These are phyloP conservation scores for Gorsachius magnificus DNA, from an alignment of 2,797 vertebrate species.

Conservation along the genomic window DNA sequence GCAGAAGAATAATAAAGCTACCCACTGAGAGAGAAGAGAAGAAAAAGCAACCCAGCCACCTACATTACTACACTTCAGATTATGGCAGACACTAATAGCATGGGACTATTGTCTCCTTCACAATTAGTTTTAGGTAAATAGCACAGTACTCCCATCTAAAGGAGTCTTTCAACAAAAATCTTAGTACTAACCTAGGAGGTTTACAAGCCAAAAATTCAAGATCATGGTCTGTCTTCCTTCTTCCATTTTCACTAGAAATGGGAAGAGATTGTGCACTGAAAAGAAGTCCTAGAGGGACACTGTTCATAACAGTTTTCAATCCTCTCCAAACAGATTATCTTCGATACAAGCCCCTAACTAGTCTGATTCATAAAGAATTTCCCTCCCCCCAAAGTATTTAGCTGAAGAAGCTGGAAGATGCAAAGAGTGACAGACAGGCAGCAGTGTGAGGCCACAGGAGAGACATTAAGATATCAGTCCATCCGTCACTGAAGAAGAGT, in stretches of 20 bases:
- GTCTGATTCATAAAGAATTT: conserved; percentile 70
- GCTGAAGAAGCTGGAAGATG: conserved; percentile 82
- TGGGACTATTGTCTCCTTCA: conserved; percentile 30
- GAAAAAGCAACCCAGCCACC: conserved; percentile 48
- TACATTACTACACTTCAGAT: conserved; percentile 45
- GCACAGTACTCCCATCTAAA: conserved; percentile 37
- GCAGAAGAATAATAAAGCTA: conserved; percentile 71
- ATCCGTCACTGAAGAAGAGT: conserved; percentile 82
- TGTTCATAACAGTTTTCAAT: conserved; percentile 27
- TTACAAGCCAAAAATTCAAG: conserved; percentile 56
- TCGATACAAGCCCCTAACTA: conserved; percentile 57
- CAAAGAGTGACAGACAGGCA: conserved; percentile 82
- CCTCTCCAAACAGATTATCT: conserved; percentile 48
- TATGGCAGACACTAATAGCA: conserved; percentile 44
- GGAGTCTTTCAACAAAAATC: conserved; percentile 46
- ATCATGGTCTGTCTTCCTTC: conserved; percentile 52
- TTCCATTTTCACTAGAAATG: conserved; percentile 60
- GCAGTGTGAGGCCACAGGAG: conserved; percentile 83
- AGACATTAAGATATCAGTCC: conserved; percentile 74
- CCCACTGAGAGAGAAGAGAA: conserved; percentile 20
- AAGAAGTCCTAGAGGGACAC: conserved; percentile 57
- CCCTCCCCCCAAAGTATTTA: conserved; percentile 78
- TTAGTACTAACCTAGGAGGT: conserved; percentile 60
- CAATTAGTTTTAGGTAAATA: conserved; percentile 46
- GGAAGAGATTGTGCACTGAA: conserved; percentile 67